phyloP scores from a whole-genome alignment of 2,797 vertebrate species.

The Cercopithecus neglectus region DNA sequence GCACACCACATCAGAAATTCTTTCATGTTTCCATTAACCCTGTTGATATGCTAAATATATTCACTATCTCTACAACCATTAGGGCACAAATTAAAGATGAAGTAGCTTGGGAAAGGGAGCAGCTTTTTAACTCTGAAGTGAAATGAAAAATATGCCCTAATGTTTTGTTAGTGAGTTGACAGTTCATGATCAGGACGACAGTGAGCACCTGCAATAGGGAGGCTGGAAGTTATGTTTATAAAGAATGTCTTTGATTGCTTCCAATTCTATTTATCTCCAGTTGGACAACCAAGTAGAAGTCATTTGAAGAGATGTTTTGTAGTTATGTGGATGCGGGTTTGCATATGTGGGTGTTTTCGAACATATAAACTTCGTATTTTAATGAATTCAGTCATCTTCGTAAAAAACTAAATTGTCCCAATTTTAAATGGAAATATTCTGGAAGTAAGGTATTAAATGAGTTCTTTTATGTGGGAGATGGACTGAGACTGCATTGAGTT shows the following conservation, averaged over 20 bases:
- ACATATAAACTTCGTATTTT: background rate
- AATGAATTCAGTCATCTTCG: background rate
- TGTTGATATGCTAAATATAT: background rate
- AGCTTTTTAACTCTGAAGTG: background rate
- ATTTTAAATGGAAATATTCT: background rate
- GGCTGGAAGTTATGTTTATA: background rate
- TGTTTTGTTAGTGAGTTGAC: background rate
- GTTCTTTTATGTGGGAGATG: background rate
- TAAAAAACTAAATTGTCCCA: background rate
- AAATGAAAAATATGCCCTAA: background rate
- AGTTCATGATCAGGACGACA: background rate
- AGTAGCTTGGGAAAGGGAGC: background rate
- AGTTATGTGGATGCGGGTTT: background rate
- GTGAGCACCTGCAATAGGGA: background rate
- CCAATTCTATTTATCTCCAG: background rate
- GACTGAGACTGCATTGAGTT: background rate
- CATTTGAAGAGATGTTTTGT: background rate
- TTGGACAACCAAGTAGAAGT: background rate
- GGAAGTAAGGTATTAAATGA: background rate
- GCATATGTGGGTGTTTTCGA: background rate
- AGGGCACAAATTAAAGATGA: background rate
- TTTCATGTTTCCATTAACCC: background rate
- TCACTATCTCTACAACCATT: slow-evolving; percentile 4
- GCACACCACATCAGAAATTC: background rate
- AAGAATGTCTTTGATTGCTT: background rate